Conservation (phyloP, 1,140 invertebrate species). For the Aporrectodea caliginosa region DNA sequence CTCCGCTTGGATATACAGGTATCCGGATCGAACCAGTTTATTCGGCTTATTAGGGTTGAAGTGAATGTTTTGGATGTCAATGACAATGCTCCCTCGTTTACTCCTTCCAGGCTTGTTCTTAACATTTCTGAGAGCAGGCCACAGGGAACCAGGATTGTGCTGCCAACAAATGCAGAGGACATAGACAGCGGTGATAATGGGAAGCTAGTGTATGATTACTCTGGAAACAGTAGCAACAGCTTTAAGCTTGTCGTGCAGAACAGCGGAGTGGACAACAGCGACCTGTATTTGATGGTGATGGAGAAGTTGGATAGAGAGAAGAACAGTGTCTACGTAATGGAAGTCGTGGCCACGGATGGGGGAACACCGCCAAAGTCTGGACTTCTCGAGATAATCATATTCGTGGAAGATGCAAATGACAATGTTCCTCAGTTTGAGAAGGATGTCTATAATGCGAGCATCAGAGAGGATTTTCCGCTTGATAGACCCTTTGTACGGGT, state of each 20-base stretch:
- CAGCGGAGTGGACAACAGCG: neutral
- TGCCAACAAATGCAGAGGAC: conserved; percentile 70
- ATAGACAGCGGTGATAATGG: conserved; percentile 81
- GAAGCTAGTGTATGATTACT: conserved; percentile 84
- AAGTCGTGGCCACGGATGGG: conserved; percentile 81
- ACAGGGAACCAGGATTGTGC: conserved; percentile 58
- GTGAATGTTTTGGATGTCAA: conserved; percentile 60
- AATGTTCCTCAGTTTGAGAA: conserved; percentile 59
- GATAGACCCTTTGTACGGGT: conserved; percentile 65
- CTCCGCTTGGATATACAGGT: conserved; percentile 18
- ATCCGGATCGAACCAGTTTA: conserved; percentile 2
- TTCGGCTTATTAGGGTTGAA: conserved; percentile 27
- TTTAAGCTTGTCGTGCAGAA: neutral
- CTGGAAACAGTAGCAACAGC: conserved; percentile 58
- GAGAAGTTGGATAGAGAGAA: conserved; percentile 75
- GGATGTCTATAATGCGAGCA: conserved; percentile 14
- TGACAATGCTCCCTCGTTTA: conserved; percentile 45
- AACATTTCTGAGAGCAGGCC: conserved; percentile 89
- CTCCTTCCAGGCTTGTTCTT: conserved; percentile 66
- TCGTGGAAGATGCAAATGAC: conserved; percentile 78
- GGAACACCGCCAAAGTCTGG: conserved; percentile 82
- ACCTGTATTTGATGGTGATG: conserved; percentile 46
- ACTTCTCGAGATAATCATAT: conserved; percentile 74
- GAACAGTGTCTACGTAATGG: conserved; percentile 70
- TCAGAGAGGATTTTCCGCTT: conserved; percentile 19